phyloP scores from a whole-genome alignment of 2,888 invertebrate genomes.

The Anarsia innoxiella region DNA sequence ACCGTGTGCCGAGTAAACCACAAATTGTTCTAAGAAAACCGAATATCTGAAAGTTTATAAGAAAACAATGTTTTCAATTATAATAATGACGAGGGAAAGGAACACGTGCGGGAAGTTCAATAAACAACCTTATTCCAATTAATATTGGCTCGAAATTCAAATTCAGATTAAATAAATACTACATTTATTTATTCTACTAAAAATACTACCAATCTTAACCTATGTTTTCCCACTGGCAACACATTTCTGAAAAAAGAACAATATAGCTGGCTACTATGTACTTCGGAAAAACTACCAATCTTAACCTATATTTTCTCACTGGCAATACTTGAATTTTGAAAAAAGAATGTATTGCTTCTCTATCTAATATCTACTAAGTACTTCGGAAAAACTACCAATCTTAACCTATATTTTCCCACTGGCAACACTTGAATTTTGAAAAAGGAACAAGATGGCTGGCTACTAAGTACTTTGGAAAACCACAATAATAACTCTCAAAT shows the following conservation, averaged over 20 bases:
- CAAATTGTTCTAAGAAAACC: slow-evolving; percentile 55
- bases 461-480: background rate
- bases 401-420: too few species aligned
- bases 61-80: slow-evolving; percentile 48
- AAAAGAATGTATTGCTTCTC: too few species aligned
- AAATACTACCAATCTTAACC: too few species aligned
- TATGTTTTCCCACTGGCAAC: too few species aligned
- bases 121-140: slow-evolving; percentile 3
- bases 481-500: slow-evolving; percentile 1
- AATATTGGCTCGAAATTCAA: slow-evolving; percentile 1
- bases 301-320: too few species aligned
- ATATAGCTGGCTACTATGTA: background rate
- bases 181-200: too few species aligned
- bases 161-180: background rate
- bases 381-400: too few species aligned
- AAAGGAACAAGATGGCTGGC: too few species aligned
- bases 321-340: too few species aligned
- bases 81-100: slow-evolving; percentile 30
- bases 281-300: too few species aligned
- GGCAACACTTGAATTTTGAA: too few species aligned
- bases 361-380: too few species aligned
- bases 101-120: slow-evolving; percentile 4
- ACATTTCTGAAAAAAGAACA: background rate
- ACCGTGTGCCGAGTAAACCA: slow-evolving; percentile 26
- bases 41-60: slow-evolving; percentile 54